Evolutionary conservation across 1,140 invertebrate genomes (phyloP), one percentile per base, ranked within the genome.

Genomic region (Drosophila pseudoobscura): DNA sequence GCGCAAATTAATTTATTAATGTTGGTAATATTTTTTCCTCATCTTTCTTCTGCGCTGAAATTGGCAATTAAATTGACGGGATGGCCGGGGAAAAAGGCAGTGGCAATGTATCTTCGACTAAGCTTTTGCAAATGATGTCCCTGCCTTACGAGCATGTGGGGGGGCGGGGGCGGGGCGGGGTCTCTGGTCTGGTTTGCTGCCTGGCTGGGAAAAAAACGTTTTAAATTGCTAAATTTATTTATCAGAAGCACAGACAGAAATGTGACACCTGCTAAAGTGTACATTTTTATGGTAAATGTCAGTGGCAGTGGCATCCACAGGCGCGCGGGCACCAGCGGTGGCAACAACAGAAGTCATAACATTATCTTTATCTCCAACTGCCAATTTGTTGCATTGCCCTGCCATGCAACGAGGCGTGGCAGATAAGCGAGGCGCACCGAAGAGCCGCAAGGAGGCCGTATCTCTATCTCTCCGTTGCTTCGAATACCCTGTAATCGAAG

Each of bases 301-400:
- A 26, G 59, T 35, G 17, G 29, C 56, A 20, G 22, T 43, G 41
- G 17, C 63, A 41, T 43, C 50, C 20, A 22, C 17, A 3, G 43
- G 22, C 15, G 22, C 15, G 13, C 52, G 6, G 35, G 49, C 53
- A 57, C 56, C 56, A 65, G 39, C 44, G 31, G 31, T 35, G 65
- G 65, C 41, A 55, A 43, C 78, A 59, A 59, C 71, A 69, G 78
- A 65, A 82, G 68, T 68, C 78, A 75, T 87, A 87, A 82, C 58
- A 88, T 87, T 79, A 88, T 87, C 79, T 83, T 79, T 88, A 87
- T 88, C 83, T 83, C 62, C 68, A 72, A 78, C 82, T 83, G 83
- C 75, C 83, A 87, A 87, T 87, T 87, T 83, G 83, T 52, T 82
- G 83, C 62, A 52, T 9, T 13, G 11, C 35, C 35, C 35, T 39